A percentile compares a stretch with the other conserved stretches of the same genome.
Conservation (phyloP, 2,888 invertebrate genomes). For the Agrotis puta region DNA sequence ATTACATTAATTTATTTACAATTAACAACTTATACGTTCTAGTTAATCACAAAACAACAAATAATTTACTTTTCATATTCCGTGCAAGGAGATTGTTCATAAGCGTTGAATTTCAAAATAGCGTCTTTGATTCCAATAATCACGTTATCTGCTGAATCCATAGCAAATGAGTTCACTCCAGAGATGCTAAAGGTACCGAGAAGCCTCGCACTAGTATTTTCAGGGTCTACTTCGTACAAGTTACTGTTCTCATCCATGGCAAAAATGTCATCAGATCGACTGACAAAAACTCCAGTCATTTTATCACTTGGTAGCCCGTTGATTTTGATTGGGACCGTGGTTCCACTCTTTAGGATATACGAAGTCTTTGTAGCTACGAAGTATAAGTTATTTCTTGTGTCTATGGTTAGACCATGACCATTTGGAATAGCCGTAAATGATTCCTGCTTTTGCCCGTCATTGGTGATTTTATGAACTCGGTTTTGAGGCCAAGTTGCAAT, state of each 20-base stretch:
- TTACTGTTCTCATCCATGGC: constrained; percentile 87
- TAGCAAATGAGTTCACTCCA: constrained; percentile 85
- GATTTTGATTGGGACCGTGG: constrained; percentile 82
- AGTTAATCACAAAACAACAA: constrained; percentile 36
- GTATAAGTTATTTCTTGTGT: constrained; percentile 84
- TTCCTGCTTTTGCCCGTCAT: constrained; percentile 81
- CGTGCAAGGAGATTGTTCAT: constrained; percentile 81
- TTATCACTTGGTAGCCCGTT: constrained; percentile 82
- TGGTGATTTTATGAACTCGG: constrained; percentile 82
- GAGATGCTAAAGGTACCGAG: constrained; percentile 79
- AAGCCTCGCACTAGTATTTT: constrained; percentile 77
- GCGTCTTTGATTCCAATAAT: constrained; percentile 82
- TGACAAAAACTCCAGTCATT: constrained; percentile 84
- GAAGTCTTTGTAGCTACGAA: constrained; percentile 85
- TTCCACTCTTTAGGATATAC: constrained; percentile 79
- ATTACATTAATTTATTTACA: constrained; percentile 18
- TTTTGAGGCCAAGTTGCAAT: constrained; percentile 89
- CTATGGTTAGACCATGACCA: constrained; percentile 85
- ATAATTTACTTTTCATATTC: constrained; percentile 72
- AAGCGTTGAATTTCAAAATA: constrained; percentile 80
- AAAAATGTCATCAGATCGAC: constrained; percentile 82
- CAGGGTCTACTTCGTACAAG: constrained; percentile 79
- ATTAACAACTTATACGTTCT: not conserved
- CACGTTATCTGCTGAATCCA: constrained; percentile 85
- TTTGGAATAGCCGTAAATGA: constrained; percentile 81